Percentiles rank a stretch among this genome's conserved stretches.
Conservation (phyloP, 2,113 vertebrate genomes). For the Okapia johnstoni region DNA sequence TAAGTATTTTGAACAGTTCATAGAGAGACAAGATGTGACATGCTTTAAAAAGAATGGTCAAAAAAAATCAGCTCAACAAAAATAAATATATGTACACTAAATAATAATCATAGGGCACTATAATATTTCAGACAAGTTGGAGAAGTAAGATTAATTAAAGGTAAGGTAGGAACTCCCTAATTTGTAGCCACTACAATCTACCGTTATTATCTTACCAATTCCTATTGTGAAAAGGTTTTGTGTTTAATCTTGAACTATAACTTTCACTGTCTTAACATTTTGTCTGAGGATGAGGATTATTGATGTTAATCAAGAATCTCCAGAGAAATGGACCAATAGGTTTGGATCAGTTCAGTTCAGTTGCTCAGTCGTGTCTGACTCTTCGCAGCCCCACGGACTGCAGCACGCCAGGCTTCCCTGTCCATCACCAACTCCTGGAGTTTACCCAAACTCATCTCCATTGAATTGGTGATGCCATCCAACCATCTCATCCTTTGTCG, state of each 20-base stretch:
- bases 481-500: not conserved
- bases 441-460: not conserved
- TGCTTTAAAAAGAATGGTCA: not conserved
- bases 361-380: not conserved
- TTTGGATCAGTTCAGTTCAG: not conserved
- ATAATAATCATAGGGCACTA: not conserved
- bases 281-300: constrained; percentile 41
- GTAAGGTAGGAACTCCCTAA: not conserved
- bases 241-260: constrained; percentile 44
- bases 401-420: not conserved
- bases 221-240: constrained; percentile 21
- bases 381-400: not conserved
- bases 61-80: not conserved
- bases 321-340: not conserved
- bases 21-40: not conserved
- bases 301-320: not conserved
- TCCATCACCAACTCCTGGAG: not conserved
- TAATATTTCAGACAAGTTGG: not conserved
- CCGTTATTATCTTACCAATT: not conserved
- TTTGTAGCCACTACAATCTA: not conserved
- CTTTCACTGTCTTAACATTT: constrained; percentile 52
- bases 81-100: not conserved
- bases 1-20: not conserved
- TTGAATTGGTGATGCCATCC: not conserved
- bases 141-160: not conserved